phyloP scores from a whole-genome alignment of 2,797 vertebrate species.

The Epinephelus malabaricus region DNA sequence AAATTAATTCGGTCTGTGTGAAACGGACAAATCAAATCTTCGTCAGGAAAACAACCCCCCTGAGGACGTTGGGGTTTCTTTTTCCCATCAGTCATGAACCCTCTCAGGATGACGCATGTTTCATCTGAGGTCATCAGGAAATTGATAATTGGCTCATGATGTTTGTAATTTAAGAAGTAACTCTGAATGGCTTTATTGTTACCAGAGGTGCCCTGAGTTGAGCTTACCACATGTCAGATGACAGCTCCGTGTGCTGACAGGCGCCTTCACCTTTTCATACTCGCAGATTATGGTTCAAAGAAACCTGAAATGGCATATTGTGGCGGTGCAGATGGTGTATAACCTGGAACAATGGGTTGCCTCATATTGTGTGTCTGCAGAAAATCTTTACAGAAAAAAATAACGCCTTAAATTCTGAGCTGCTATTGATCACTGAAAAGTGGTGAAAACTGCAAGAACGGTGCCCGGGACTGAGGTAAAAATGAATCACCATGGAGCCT shows the following conservation, averaged over 20 bases:
- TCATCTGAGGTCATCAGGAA: slow-evolving; percentile 56
- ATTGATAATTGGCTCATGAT: slow-evolving; percentile 72
- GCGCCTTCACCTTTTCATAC: slow-evolving; percentile 56
- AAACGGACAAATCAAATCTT: slow-evolving; percentile 1
- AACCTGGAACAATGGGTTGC: slow-evolving; percentile 30
- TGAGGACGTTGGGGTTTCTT: background rate
- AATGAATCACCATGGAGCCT: slow-evolving; percentile 32
- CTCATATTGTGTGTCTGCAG: slow-evolving; percentile 22
- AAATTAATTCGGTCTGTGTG: background rate
- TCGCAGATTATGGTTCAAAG: slow-evolving; percentile 55
- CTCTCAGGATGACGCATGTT: slow-evolving; percentile 52
- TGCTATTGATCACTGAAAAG: slow-evolving; percentile 40
- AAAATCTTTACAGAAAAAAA: slow-evolving; percentile 29
- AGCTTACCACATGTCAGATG: slow-evolving; percentile 47
- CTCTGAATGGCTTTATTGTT: slow-evolving; percentile 67
- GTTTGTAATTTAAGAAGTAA: slow-evolving; percentile 64
- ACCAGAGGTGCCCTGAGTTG: slow-evolving; percentile 49
- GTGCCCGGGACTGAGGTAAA: background rate
- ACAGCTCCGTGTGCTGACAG: slow-evolving; percentile 34
- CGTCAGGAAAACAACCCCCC: slow-evolving; percentile 15
- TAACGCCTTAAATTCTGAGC: slow-evolving; percentile 11
- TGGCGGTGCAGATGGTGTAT: slow-evolving; percentile 22
- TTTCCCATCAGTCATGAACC: slow-evolving; percentile 22
- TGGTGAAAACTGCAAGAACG: slow-evolving; percentile 29
- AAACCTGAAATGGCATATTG: slow-evolving; percentile 3